These are phyloP conservation scores for Melanitta fusca DNA, from an alignment of 2,797 vertebrate species.

Conservation along the genomic window DNA sequence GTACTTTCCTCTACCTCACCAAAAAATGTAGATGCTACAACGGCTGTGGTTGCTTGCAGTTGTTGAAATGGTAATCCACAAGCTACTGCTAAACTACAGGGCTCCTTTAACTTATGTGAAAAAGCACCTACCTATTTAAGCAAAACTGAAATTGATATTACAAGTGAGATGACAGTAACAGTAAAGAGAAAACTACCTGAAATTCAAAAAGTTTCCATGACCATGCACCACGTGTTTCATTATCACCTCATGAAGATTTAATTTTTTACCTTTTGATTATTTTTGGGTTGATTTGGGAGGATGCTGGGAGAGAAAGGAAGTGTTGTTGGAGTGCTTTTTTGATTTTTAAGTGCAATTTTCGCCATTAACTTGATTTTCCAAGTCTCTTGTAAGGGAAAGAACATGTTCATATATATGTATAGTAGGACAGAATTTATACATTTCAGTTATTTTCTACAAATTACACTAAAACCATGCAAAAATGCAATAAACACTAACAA, in stretches of 20 bases:
- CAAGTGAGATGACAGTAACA: background rate
- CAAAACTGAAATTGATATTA: background rate
- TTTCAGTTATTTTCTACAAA: background rate
- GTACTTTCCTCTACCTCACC: background rate
- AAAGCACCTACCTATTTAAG: background rate
- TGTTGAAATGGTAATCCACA: background rate
- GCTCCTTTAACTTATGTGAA: background rate
- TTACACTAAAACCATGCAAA: background rate
- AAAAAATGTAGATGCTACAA: background rate
- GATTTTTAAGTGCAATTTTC: background rate
- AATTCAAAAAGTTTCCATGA: background rate
- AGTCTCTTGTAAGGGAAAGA: background rate
- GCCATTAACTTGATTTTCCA: background rate
- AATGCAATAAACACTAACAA: conserved; percentile 63
- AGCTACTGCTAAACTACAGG: background rate
- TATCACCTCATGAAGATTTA: background rate
- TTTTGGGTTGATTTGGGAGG: too few species aligned
- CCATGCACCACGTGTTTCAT: background rate
- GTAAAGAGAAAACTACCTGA: fast-evolving
- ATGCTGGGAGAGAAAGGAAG: too few species aligned
- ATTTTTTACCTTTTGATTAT: background rate
- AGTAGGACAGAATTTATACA: background rate
- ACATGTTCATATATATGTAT: fast-evolving
- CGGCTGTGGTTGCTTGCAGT: background rate
- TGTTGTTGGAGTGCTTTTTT: too few species aligned